Evolutionary conservation across 2,113 vertebrate species (phyloP), one percentile per base, ranked within the genome.

Genomic region (Dolichallabes microphthalmus): DNA sequence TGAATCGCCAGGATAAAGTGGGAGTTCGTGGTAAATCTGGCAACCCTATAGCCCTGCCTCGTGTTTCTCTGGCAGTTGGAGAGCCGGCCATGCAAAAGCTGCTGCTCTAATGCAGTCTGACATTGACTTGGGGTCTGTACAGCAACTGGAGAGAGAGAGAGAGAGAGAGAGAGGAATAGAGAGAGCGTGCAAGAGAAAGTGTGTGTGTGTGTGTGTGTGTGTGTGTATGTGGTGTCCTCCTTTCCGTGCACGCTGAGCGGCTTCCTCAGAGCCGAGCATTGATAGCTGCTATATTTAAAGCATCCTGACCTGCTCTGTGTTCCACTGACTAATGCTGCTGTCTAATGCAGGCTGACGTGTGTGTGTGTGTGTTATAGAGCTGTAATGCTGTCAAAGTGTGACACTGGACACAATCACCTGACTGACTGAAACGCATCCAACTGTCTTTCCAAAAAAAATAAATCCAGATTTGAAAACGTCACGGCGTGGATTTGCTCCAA

Each of bases 341-440:
- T 92, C 90, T 87, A 93, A 91, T 93, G 92, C 92, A 92, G 91
- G 93, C 93, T 95, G 95, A 94, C 94, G 60, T 50, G 61, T 30
- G 45, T 55, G 64, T 55, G 64, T 22, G 61, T 30, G 80, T 11
- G 10, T 4, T 52, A 0, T 75, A 27, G 45, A 50, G 11, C 53
- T 45, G 69, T 50, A n/a, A 75, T 68, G 27, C 17, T 68, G 73
- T 75, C 45, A n/a, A 25, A 30, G 73, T 76, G 50, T 76, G 50
- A 27, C 50, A 55, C 27, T 3, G 0, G 14, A 53, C 7, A 53
- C 7, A 2, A 76, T 76, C 17, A 76, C n/a, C 13, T 76, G 50
- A 76, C 25, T 22, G 19, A 45, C 25, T 6, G n/a, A n/a, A 50
- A 74, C 14, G 13, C 4, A 17, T 75, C 71, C n/a, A 45, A 45